Evolutionary conservation across 2,113 vertebrate species (phyloP).

Genomic region (Neolamprologus cancellatus): DNA sequence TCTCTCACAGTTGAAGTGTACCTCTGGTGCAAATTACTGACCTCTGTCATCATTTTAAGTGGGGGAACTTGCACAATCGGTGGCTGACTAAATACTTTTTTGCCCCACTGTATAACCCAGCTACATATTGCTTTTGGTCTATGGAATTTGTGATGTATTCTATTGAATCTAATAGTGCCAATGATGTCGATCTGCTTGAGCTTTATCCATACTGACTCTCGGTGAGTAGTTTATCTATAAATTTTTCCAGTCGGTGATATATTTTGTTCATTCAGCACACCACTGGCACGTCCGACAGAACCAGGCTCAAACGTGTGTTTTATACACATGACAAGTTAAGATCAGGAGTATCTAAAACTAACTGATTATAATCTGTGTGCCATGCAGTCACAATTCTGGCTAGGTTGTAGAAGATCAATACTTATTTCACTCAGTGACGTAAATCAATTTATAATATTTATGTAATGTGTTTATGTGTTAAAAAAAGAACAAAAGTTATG

Average conservation of each 20-base stretch:
- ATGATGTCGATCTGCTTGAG: background rate
- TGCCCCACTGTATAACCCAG: background rate
- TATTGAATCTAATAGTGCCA: background rate
- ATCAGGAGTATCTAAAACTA: background rate
- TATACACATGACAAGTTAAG: background rate
- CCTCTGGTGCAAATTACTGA: too few relatives aligned
- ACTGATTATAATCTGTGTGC: background rate
- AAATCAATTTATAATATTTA: background rate
- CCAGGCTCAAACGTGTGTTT: background rate
- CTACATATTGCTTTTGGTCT: background rate
- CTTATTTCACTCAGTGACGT: background rate
- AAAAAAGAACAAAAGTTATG: background rate
- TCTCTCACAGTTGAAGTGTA: too few relatives aligned
- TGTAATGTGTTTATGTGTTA: background rate
- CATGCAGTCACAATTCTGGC: background rate
- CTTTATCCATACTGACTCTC: background rate
- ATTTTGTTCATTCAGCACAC: background rate
- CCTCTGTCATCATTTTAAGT: too few relatives aligned
- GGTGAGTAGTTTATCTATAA: background rate
- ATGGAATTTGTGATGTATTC: background rate
- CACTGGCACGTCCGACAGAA: background rate
- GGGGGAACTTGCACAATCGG: too few relatives aligned
- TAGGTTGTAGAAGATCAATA: background rate
- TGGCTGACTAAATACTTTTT: too few relatives aligned
- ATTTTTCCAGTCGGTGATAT: background rate